phyloP scores from a whole-genome alignment of 1,140 invertebrate genomes.

The Maniola jurtina region DNA sequence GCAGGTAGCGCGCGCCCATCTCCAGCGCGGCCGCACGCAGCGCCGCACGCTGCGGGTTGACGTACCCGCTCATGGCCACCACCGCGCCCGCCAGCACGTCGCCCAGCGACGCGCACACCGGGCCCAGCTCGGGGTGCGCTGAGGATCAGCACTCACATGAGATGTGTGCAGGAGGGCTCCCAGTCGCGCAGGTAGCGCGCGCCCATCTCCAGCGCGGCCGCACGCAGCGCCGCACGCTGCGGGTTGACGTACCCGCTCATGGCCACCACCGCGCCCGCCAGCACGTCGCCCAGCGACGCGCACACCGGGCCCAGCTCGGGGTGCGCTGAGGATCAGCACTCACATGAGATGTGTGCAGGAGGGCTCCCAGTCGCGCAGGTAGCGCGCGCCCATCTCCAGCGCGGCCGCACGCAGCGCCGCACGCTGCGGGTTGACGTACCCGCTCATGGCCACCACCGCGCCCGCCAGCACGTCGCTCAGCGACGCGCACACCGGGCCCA shows the following conservation, averaged over 20 bases:
- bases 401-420: constrained; percentile 84
- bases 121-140: background rate
- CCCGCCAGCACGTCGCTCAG: constrained; percentile 61
- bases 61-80: constrained; percentile 91
- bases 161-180: too few species aligned
- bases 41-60: constrained; percentile 87
- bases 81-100: constrained; percentile 81
- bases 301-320: constrained; percentile 2
- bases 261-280: constrained; percentile 85
- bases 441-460: constrained; percentile 91
- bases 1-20: constrained; percentile 88
- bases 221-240: constrained; percentile 82
- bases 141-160: background rate
- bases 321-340: background rate
- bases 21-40: constrained; percentile 84
- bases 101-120: constrained; percentile 6
- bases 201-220: constrained; percentile 87
- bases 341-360: constrained; percentile 88
- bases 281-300: constrained; percentile 20
- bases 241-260: constrained; percentile 94
- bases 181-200: constrained; percentile 86
- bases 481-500: background rate
- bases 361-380: constrained; percentile 86
- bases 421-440: constrained; percentile 91
- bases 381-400: constrained; percentile 88